These are phyloP conservation scores for Drosophila neonasuta DNA, from an alignment of 2,888 invertebrate species.

Conservation along the genomic window DNA sequence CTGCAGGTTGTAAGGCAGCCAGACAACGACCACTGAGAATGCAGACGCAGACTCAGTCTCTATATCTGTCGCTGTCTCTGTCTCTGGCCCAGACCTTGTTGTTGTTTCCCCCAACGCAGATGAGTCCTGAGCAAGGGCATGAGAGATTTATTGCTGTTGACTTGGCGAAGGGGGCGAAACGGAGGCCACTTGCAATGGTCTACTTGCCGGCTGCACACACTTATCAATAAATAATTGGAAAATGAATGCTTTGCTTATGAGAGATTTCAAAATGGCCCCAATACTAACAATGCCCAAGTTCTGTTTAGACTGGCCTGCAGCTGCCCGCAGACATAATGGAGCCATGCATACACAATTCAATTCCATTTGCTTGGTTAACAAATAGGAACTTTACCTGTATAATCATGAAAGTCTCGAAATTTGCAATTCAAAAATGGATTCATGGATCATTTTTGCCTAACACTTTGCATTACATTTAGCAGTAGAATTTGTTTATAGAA, in stretches of 20 bases:
- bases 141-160: conserved; percentile 68
- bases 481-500: no score
- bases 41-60: background rate
- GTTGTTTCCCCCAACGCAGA: conserved; percentile 25
- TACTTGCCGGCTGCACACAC: conserved; percentile 35
- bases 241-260: conserved; percentile 74
- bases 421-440: background rate
- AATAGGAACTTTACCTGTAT: background rate
- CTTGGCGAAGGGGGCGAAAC: background rate
- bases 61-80: background rate
- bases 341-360: conserved; percentile 17
- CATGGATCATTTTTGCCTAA: background rate
- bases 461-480: no score
- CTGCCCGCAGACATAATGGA: conserved; percentile 24
- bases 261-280: conserved; percentile 63
- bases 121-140: conserved; percentile 20
- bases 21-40: conserved; percentile 18
- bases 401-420: background rate
- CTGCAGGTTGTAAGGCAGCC: conserved; percentile 47
- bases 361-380: conserved; percentile 3
- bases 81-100: conserved; percentile 1
- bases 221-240: conserved; percentile 75
- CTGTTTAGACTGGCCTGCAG: conserved; percentile 10
- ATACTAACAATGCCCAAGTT: conserved; percentile 45
- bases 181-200: background rate